A percentile compares a stretch with the other conserved stretches of the same genome.
These are phyloP conservation scores for Gonatopus flavifemur DNA, from an alignment of 1,140 invertebrate genomes.

Conservation along the genomic window DNA sequence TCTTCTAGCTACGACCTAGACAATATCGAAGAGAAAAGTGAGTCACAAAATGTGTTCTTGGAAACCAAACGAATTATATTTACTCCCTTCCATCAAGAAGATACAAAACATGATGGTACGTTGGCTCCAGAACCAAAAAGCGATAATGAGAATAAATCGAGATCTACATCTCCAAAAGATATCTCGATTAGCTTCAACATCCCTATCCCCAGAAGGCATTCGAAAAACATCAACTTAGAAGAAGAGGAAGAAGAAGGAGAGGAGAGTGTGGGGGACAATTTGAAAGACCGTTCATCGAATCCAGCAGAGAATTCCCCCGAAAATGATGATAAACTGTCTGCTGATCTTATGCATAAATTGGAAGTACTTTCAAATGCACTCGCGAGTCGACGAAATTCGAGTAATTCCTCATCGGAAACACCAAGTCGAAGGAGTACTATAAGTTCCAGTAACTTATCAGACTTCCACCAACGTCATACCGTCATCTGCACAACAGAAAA, in stretches of 20 bases:
- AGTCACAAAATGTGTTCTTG: conserved; percentile 63
- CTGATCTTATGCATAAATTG: conserved; percentile 32
- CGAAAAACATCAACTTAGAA: not conserved
- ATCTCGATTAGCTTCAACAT: not conserved
- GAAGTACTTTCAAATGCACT: conserved; percentile 21
- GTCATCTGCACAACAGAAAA: too few relatives aligned
- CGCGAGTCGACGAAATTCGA: too few relatives aligned
- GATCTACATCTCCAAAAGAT: conserved; percentile 13
- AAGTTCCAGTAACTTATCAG: too few relatives aligned
- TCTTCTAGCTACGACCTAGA: too few relatives aligned
- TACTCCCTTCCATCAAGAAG: conserved; percentile 63
- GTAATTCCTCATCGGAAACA: too few relatives aligned
- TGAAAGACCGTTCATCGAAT: too few relatives aligned
- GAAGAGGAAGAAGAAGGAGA: not conserved
- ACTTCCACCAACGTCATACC: too few relatives aligned
- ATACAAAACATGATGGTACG: conserved; percentile 24
- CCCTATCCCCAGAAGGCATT: not conserved
- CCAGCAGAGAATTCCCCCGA: conserved; percentile 2
- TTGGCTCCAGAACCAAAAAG: not conserved
- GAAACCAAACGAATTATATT: conserved; percentile 78
- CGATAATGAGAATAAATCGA: conserved; percentile 27
- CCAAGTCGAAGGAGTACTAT: too few relatives aligned
- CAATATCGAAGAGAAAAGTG: too few relatives aligned
- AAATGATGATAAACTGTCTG: conserved; percentile 9
- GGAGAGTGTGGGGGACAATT: not conserved